Conservation (phyloP, 2,797 vertebrate genomes). For the Coccyzus lansbergi region DNA sequence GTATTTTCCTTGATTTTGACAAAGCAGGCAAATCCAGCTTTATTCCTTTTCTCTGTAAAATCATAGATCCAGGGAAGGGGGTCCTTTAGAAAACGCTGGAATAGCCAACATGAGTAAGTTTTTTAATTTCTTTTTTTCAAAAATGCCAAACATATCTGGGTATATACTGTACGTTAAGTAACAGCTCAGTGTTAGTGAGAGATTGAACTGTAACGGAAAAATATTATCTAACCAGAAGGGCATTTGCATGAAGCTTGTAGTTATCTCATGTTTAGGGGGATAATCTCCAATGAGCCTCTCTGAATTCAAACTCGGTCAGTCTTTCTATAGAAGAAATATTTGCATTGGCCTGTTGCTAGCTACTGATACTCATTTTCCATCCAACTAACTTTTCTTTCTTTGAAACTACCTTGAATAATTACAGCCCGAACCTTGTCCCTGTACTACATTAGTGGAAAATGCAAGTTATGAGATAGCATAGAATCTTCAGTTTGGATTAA, state of each 20-base stretch:
- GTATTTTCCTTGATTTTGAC: neutral
- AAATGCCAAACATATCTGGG: neutral
- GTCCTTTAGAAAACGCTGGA: neutral
- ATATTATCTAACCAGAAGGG: neutral
- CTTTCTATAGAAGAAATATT: neutral
- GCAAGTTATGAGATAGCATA: neutral
- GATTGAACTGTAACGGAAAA: neutral
- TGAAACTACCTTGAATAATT: constrained; percentile 17
- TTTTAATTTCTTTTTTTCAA: neutral
- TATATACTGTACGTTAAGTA: neutral
- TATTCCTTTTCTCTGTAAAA: neutral
- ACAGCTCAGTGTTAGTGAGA: neutral
- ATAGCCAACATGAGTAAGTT: neutral
- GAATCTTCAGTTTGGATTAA: neutral
- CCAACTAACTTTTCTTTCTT: neutral
- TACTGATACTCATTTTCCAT: neutral
- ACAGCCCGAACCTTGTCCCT: neutral
- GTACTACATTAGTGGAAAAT: neutral
- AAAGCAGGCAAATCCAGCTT: neutral
- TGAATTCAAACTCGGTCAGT: neutral
- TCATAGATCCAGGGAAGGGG: neutral
- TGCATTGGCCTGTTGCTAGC: neutral
- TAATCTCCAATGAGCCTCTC: neutral
- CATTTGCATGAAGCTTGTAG: neutral
- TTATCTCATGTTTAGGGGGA: neutral